Conservation (phyloP, 2,797 vertebrate genomes). For the Prionace glauca region DNA sequence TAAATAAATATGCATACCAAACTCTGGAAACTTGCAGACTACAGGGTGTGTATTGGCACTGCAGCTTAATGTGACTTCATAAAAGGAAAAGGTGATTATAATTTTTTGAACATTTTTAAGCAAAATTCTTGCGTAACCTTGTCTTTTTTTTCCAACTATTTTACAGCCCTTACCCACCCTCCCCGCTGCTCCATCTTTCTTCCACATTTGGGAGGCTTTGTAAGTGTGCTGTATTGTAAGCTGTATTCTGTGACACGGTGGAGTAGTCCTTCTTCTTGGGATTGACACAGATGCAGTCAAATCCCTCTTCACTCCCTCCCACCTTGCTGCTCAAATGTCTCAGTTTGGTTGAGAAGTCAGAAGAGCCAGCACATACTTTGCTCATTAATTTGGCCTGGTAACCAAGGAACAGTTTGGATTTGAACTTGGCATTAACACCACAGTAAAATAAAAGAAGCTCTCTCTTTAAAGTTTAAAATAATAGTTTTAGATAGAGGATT, state of each 20-base stretch:
- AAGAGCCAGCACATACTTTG: background rate
- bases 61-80: background rate
- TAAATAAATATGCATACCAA: background rate
- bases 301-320: background rate
- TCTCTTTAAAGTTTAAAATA: background rate
- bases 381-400: background rate
- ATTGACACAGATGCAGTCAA: background rate
- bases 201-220: background rate
- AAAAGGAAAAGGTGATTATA: background rate
- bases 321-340: constrained; percentile 4
- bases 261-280: background rate
- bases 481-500: background rate
- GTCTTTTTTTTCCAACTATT: background rate
- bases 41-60: background rate
- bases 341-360: background rate
- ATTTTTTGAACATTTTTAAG: background rate
- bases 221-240: background rate
- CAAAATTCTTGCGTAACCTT: background rate
- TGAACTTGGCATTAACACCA: background rate
- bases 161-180: background rate
- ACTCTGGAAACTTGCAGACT: background rate
- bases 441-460: background rate
- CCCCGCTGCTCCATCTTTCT: background rate
- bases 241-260: background rate
- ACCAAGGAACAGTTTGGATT: background rate